A percentile compares a stretch with the other conserved stretches of the same genome.
Evolutionary conservation across 2,888 invertebrate genomes (phyloP).

Genomic region (Julus scanicus): DNA sequence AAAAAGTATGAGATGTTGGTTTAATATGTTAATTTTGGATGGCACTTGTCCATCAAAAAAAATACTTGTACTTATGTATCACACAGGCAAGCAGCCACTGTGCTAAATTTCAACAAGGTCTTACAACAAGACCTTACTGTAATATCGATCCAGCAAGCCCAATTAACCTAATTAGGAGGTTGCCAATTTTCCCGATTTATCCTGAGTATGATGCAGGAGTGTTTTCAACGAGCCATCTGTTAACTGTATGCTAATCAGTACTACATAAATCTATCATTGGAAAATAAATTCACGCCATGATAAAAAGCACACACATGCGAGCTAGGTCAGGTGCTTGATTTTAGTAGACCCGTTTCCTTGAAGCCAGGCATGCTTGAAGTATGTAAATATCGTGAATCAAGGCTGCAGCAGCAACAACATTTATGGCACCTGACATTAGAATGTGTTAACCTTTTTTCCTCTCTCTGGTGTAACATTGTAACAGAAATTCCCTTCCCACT

Average conservation of each 20-base stretch:
- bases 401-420: neutral
- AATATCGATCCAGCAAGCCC: neutral
- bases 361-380: neutral
- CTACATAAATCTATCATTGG: neutral
- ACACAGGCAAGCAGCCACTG: neutral
- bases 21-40: too few species aligned
- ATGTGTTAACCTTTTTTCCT: too few species aligned
- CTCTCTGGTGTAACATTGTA: neutral
- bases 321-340: neutral
- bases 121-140: too few species aligned
- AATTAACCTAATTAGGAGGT: neutral
- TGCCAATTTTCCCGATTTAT: slow-evolving; percentile 8
- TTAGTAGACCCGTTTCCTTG: neutral
- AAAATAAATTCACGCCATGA: neutral
- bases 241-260: slow-evolving; percentile 13
- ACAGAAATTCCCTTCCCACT: neutral
- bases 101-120: neutral
- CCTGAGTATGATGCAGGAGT: neutral
- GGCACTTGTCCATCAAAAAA: neutral
- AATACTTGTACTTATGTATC: too few species aligned
- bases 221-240: neutral
- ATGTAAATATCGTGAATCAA: neutral
- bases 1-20: neutral
- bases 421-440: too few species aligned
- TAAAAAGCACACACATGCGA: neutral